phyloP scores from a whole-genome alignment of 2,797 vertebrate genomes.

The Acrossocheilus fasciatus region DNA sequence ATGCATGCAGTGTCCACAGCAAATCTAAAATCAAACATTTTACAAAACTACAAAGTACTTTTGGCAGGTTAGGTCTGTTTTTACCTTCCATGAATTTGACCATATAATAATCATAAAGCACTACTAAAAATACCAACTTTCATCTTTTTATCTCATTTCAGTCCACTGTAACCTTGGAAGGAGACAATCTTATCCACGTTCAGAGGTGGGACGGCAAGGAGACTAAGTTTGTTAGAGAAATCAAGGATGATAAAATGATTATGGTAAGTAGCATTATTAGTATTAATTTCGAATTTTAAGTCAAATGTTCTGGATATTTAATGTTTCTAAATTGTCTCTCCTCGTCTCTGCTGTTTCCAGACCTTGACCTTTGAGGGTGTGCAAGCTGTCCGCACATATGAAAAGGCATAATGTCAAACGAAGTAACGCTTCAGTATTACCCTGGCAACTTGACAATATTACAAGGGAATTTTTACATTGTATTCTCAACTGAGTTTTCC shows the following conservation, averaged over 20 bases:
- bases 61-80: not conserved
- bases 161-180: slow-evolving; percentile 90
- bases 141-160: slow-evolving; percentile 68
- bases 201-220: slow-evolving; percentile 98
- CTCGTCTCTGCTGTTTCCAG: slow-evolving; percentile 72
- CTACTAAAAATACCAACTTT: not conserved
- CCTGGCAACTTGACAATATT: slow-evolving; percentile 69
- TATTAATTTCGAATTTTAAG: not conserved
- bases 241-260: slow-evolving; percentile 92
- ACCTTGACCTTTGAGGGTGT: slow-evolving; percentile 89
- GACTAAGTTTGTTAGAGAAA: slow-evolving; percentile 91
- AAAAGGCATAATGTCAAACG: slow-evolving; percentile 85
- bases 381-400: slow-evolving; percentile 90
- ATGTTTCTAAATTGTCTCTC: not conserved
- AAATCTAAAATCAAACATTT: not conserved
- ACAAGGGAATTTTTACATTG: slow-evolving; percentile 59
- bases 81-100: not conserved
- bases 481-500: slow-evolving; percentile 63
- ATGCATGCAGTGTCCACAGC: not conserved
- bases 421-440: slow-evolving; percentile 58
- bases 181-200: slow-evolving; percentile 88
- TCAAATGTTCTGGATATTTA: not conserved
- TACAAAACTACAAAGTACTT: not conserved
- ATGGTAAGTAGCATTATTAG: slow-evolving; percentile 79
- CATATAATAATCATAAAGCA: not conserved